Percentiles rank a stretch among this genome's conserved stretches.
phyloP scores from a whole-genome alignment of 2,888 invertebrate genomes.

The Augiades crinisus region DNA sequence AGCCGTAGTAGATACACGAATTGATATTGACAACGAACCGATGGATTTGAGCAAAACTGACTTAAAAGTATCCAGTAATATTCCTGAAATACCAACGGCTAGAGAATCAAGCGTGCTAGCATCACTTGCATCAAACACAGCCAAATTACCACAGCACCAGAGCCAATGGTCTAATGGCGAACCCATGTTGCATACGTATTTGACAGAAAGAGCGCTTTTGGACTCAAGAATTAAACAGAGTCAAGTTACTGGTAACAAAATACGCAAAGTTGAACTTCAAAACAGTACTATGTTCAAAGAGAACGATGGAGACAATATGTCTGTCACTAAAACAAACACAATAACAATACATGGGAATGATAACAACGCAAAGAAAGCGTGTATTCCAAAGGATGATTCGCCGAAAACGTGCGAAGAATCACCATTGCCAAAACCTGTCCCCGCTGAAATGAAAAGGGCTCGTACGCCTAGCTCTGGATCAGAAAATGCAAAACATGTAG shows the following conservation, averaged over 20 bases:
- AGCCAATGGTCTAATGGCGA: constrained; percentile 82
- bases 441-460: constrained; percentile 47
- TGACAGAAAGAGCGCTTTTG: constrained; percentile 86
- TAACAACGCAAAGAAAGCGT: constrained; percentile 34
- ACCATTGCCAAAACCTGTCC: constrained; percentile 31
- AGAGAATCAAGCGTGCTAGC: constrained; percentile 83
- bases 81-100: constrained; percentile 82
- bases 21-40: constrained; percentile 76
- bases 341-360: constrained; percentile 36
- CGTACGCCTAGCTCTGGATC: constrained; percentile 55
- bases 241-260: constrained; percentile 70
- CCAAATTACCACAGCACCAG: constrained; percentile 80
- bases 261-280: constrained; percentile 61
- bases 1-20: constrained; percentile 50
- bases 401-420: constrained; percentile 37
- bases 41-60: constrained; percentile 76
- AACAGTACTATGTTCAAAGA: constrained; percentile 51
- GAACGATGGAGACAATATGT: constrained; percentile 37
- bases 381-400: constrained; percentile 46
- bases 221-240: constrained; percentile 87
- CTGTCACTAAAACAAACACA: constrained; percentile 35
- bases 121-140: constrained; percentile 83
- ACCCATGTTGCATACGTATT: constrained; percentile 86
- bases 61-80: constrained; percentile 51
- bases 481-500: constrained; percentile 83